Base-by-base conservation (phyloP, 2,888 invertebrate species). In the Lycia hirtaria region DNA sequence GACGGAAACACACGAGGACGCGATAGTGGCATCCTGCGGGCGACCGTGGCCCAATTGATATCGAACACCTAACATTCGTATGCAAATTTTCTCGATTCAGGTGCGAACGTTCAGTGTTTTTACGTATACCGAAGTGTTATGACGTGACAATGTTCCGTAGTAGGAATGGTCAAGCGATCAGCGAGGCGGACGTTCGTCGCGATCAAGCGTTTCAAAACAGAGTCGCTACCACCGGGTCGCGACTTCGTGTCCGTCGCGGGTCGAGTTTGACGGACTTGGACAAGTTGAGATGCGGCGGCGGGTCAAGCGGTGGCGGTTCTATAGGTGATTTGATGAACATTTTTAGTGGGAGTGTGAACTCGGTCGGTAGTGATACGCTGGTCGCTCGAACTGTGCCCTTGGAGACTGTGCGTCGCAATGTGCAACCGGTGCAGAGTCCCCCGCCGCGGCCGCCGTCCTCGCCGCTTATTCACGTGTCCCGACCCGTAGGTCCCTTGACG, bases 301-400 rank as follows among this genome's bases (percentile, higher is more conserved):
- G 89, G 1, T 88, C 91, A 0, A 91, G 88, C 59, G 87, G 89
- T 3, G 89, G 92, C 15, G 95, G 94, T 14, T 95, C 95, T 69
- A 95, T 96, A 41, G 96, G 96, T 2, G 96, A 96, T 80, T 85
- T 96, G 71, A 96, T 96, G 96, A 96, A 96, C 81, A 94, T 94
- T 76, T 96, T 95, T 73, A 95, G 95, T 60, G 95, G 95, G 32
- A 94, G 94, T 75, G 94, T 92, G 60, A 95, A 94, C 92, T 95
- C 95, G 68, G 93, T 95, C 1, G 93, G 95, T 14, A 95, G 95
- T 81, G 96, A 96, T 70, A 94, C 94, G 43, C 81, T 96, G 67
- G 93, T 96, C 35, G 96, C 96, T 6, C 92, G 94, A 69, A 94
- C 95, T 22, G 95, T 96, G 47, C 96, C 96, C 0, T 72, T 96